phyloP scores from a whole-genome alignment of 2,113 vertebrate species.

The Ophiodon elongatus region DNA sequence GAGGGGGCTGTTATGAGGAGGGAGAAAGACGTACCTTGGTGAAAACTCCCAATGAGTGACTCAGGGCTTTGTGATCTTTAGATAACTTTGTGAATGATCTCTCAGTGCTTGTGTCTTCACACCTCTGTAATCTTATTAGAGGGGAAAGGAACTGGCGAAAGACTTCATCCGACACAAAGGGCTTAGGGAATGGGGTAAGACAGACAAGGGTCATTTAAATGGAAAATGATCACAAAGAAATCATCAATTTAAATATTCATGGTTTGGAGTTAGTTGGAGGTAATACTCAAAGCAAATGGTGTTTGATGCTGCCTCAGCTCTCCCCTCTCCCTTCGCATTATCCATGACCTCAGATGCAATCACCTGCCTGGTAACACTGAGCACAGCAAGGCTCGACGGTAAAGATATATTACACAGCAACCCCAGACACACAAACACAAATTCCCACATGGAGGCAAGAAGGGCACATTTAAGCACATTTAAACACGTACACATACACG shows the following conservation, averaged over 20 bases:
- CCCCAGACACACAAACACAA: not conserved
- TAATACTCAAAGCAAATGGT: slow-evolving; percentile 4
- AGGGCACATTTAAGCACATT: not conserved
- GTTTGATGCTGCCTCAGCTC: not conserved
- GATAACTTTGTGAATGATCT: not conserved
- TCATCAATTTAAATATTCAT: not conserved
- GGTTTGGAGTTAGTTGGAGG: not conserved
- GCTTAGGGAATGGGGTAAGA: no score
- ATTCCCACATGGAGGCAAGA: slow-evolving; percentile 8
- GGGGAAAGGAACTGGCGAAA: not conserved
- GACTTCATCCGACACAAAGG: not conserved
- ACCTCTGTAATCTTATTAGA: not conserved
- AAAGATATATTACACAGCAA: slow-evolving; percentile 25
- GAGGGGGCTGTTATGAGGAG: not conserved
- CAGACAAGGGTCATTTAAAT: not conserved
- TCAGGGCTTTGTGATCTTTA: not conserved
- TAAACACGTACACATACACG: slow-evolving; percentile 7
- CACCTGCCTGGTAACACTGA: slow-evolving; percentile 48
- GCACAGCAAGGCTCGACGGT: not conserved
- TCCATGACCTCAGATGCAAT: slow-evolving; percentile 61
- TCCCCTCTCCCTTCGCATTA: slow-evolving; percentile 33
- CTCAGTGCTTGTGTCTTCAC: not conserved
- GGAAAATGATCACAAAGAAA: not conserved
- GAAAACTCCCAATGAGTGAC: not conserved
- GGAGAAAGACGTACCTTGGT: not conserved